Evolutionary conservation across 2,113 vertebrate genomes (phyloP), one percentile per base, ranked within the genome.

Genomic region (Leptodactylus fuscus): DNA sequence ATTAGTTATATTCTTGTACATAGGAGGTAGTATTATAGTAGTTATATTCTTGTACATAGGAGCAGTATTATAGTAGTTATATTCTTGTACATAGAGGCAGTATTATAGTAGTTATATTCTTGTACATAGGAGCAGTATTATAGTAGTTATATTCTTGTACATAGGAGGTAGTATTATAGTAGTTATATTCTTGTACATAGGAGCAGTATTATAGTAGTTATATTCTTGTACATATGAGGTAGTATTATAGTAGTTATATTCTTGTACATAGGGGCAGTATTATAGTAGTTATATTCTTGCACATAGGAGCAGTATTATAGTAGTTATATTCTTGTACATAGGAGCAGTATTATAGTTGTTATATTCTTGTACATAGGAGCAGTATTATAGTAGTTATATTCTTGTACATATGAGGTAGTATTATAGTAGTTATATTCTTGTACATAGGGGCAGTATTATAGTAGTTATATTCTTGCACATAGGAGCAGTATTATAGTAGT

Each of bases 371-470:
- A 60, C 10, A 60, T 27, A 60, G 55, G 55, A 12, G 55, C n/a
- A 60, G 55, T 60, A 60, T 60, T 60, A 60, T 60, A 60, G 55
- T 60, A 60, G 55, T 27, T 60, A 60, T 60, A 60, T 60, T 60
- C 55, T 60, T 60, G 55, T 60, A 60, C 1, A 60, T 60, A 60
- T n/a, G 55, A 10, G 16, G 49, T 16, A 51, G 49, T 51, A 51
- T 51, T 51, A 51, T 51, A 51, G 49, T 51, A 51, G 49, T 51
- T 51, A 51, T 51, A 51, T 51, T 51, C 49, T 51, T 51, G 49
- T 20, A 51, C 49, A 51, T 51, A 51, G 16, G 49, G 16, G 49
- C 49, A 18, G 49, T 51, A 51, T 55, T 55, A 32, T 32, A 65
- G n/a, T 62, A 62, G 24, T 62, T 62, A 29, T 62, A 27, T 62